A percentile compares a stretch with the other conserved stretches of the same genome.
Evolutionary conservation across 2,113 vertebrate genomes (phyloP).

Genomic region (Grus americana): DNA sequence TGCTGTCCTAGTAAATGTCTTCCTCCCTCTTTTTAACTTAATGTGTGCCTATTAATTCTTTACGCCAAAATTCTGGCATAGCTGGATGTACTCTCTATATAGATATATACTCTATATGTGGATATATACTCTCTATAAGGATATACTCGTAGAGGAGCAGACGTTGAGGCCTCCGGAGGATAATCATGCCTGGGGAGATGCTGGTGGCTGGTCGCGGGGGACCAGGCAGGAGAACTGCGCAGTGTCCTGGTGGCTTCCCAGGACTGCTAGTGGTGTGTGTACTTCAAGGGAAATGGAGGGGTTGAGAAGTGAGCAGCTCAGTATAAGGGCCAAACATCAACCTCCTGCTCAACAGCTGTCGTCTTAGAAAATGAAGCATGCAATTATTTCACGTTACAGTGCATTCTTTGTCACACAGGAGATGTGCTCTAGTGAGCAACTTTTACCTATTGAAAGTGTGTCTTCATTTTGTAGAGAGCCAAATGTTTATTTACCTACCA

Average conservation of each 20-base stretch:
- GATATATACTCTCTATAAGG: not conserved
- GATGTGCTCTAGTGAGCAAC: not conserved
- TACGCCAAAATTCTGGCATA: not conserved
- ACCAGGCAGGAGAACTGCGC: not conserved
- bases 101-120: not conserved
- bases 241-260: not conserved
- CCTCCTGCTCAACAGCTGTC: not conserved
- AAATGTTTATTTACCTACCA: not conserved
- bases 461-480: not conserved
- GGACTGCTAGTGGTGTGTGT: not conserved
- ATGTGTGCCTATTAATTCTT: not conserved
- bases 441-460: not conserved
- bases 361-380: not conserved
- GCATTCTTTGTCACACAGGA: not conserved
- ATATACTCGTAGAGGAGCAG: not conserved
- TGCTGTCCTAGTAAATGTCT: not conserved
- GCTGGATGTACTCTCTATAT: not conserved
- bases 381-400: not conserved
- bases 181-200: not conserved
- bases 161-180: not conserved
- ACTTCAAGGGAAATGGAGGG: not conserved
- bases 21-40: not conserved
- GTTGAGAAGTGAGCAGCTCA: not conserved
- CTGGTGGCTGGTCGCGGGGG: not conserved
- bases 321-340: not conserved